These are phyloP conservation scores for Dolichotis patagonum DNA, from an alignment of 2,113 vertebrate genomes.

Conservation along the genomic window DNA sequence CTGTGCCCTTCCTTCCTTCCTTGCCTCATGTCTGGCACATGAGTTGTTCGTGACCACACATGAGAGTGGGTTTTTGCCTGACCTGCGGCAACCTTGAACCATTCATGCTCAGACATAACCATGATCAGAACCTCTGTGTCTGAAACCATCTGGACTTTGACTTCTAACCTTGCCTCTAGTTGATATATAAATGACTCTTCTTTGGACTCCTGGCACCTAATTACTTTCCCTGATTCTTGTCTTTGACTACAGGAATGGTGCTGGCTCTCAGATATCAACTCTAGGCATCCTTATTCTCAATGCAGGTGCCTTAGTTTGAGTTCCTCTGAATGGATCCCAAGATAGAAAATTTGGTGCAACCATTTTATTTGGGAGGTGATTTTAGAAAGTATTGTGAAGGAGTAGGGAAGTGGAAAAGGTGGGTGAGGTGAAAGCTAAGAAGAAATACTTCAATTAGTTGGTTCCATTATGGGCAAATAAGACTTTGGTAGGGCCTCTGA, in stretches of 20 bases:
- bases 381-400: neutral
- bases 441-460: neutral
- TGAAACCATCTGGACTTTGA: neutral
- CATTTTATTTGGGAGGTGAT: neutral
- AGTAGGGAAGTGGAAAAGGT: neutral
- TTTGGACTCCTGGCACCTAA: neutral
- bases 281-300: neutral
- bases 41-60: neutral
- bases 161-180: neutral
- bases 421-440: neutral
- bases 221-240: neutral
- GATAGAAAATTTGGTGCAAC: neutral
- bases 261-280: neutral
- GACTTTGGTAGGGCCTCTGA: neutral
- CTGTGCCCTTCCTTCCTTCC: neutral
- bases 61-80: neutral
- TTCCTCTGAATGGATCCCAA: neutral
- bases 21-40: fast-evolving
- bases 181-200: neutral
- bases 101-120: neutral
- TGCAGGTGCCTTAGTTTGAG: neutral
- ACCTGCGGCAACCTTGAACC: too few species aligned
- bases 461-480: neutral
- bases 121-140: neutral
- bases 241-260: neutral